Evolutionary conservation across 2,888 invertebrate species (phyloP), one percentile per base, ranked within the genome.

Genomic region (Zaprionus lineosus): DNA sequence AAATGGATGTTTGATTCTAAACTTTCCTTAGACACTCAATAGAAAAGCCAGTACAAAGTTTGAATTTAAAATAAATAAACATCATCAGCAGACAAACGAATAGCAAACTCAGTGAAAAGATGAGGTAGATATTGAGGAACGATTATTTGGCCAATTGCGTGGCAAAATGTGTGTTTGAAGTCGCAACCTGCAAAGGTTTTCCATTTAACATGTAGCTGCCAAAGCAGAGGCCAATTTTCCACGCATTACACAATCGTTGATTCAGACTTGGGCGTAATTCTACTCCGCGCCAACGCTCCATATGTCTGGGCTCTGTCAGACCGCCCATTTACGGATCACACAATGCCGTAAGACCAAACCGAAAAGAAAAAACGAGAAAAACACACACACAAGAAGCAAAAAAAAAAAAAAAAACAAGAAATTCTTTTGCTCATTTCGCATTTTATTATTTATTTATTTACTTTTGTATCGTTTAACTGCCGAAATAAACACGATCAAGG

Each of bases 401-500:
- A 52, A 37, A 28, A 26, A 58, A 48, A 41, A 12, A 12, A 51
- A 31, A 58, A 59, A 52, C 51, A 59, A 75, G 66, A 69, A 77
- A 77, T 78, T 84, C 77, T 78, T 83, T 55, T 37, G 58, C 71
- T 70, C 56, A 19, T 47, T 62, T 68, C 55, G 55, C 29, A 48
- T 46, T 47, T 31, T 44, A 48, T 56, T 56, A 46, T 62, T 58
- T 66, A 59, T 74, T 72, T 59, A 62, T 65, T 71, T 73, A 61
- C n/a, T 64, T 68, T 74, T 58, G 76, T 65, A 55, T 67, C 46
- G 65, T 59, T 66, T 60, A 73, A 68, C 73, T 58, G 71, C 81
- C 84, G 76, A 82, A 85, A 84, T 74, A 83, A 85, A 79, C 68
- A 83, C 71, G 81, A 75, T 75, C 81, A 85, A 81, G 85, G 79